phyloP scores from a whole-genome alignment of 2,888 invertebrate species.

The Polyommatus icarus region DNA sequence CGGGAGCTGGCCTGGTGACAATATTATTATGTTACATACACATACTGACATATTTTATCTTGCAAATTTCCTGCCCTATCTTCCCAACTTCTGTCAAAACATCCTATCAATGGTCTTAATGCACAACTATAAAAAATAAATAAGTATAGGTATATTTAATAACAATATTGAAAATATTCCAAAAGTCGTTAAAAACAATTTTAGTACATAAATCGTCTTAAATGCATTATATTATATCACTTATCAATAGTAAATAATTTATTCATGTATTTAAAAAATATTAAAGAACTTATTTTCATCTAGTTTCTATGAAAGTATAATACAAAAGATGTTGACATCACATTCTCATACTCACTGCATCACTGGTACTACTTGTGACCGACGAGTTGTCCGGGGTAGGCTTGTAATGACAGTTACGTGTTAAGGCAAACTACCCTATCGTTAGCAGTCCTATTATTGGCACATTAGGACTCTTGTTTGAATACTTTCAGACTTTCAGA shows the following conservation, averaged over 20 bases:
- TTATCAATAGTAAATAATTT: too few relatives aligned
- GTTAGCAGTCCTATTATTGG: background rate
- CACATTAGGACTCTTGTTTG: background rate
- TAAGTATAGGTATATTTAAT: too few relatives aligned
- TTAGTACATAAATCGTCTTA: background rate
- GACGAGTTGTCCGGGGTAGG: slow-evolving; percentile 75
- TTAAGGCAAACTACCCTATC: background rate
- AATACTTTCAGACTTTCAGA: too few relatives aligned
- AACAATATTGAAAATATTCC: too few relatives aligned
- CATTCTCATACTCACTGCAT: slow-evolving; percentile 77
- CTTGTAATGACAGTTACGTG: slow-evolving; percentile 53
- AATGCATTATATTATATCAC: background rate
- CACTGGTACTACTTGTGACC: slow-evolving; percentile 75
- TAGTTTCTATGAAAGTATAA: background rate
- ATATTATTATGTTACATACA: background rate
- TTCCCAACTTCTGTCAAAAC: too few relatives aligned
- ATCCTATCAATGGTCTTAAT: too few relatives aligned
- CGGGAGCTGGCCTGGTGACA: slow-evolving; percentile 75
- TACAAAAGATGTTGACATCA: slow-evolving; percentile 54
- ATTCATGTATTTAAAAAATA: too few relatives aligned
- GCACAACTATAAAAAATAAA: too few relatives aligned
- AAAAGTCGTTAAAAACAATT: background rate
- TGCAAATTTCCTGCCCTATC: too few relatives aligned
- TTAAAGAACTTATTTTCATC: background rate
- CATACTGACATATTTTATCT: background rate